Percentiles rank a stretch among this genome's conserved stretches.
phyloP scores from a whole-genome alignment of 2,888 invertebrate species.

The Lapara coniferarum region DNA sequence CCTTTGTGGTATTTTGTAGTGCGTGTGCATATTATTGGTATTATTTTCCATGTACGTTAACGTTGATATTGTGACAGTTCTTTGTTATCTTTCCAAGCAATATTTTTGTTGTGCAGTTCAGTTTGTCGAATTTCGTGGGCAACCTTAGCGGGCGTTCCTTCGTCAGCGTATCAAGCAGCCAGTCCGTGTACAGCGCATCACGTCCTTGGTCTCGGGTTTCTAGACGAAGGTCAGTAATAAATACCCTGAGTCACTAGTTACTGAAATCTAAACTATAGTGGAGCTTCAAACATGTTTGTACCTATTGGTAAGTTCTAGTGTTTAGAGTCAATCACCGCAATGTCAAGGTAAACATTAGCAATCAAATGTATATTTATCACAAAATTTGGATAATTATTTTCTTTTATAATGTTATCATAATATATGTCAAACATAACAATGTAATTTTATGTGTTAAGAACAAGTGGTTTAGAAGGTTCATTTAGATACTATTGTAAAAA shows the following conservation, averaged over 20 bases:
- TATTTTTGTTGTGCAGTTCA: constrained; percentile 70
- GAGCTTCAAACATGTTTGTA: neutral
- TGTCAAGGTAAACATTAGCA: no score
- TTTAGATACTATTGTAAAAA: no score
- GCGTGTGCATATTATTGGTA: constrained; percentile 36
- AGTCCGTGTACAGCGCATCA: constrained; percentile 84
- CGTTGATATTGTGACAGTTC: constrained; percentile 44
- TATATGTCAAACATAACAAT: no score
- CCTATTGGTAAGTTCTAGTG: no score
- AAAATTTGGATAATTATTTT: no score
- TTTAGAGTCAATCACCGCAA: no score
- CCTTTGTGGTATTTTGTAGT: constrained; percentile 46
- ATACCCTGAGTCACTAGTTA: constrained; percentile 29
- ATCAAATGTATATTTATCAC: no score
- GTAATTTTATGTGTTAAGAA: no score
- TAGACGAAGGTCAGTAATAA: constrained; percentile 83
- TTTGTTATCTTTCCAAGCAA: constrained; percentile 48
- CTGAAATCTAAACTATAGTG: neutral
- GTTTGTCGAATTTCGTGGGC: constrained; percentile 83
- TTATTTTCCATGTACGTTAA: constrained; percentile 36
- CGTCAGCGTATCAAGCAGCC: constrained; percentile 83
- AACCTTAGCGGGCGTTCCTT: constrained; percentile 85
- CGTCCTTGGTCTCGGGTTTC: constrained; percentile 87
- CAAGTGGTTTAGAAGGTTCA: no score
- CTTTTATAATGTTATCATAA: no score